phyloP scores from a whole-genome alignment of 1,140 invertebrate species.

The Matsumurasca onukii region DNA sequence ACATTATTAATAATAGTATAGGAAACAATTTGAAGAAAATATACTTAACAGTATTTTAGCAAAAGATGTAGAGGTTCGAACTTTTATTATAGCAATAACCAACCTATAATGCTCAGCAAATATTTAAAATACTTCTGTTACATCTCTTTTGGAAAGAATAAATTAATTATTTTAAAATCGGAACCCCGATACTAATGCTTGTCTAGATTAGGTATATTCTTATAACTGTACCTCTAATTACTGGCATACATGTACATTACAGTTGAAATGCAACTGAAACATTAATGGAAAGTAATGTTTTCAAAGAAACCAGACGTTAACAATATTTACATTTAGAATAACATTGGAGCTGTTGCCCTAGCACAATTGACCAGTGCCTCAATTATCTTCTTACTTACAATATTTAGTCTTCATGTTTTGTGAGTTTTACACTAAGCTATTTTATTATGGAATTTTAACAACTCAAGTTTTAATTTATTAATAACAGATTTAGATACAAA shows the following conservation, averaged over 20 bases:
- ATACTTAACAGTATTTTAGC: slow-evolving; percentile 8
- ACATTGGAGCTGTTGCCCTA: slow-evolving; percentile 3
- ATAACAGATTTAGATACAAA: too few species aligned
- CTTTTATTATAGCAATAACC: slow-evolving; percentile 21
- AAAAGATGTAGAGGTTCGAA: slow-evolving; percentile 17
- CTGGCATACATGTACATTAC: slow-evolving; percentile 28
- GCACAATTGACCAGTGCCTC: not conserved
- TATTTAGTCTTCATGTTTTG: too few species aligned
- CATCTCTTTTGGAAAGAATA: slow-evolving; percentile 16
- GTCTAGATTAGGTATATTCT: slow-evolving; percentile 29
- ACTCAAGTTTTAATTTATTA: too few species aligned
- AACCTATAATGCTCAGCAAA: slow-evolving; percentile 20
- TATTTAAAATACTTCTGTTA: slow-evolving; percentile 19
- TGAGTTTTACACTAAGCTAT: too few species aligned
- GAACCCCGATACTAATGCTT: not conserved
- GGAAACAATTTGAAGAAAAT: too few species aligned
- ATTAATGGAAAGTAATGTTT: slow-evolving; percentile 29
- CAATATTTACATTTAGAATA: slow-evolving; percentile 33
- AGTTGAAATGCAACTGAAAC: slow-evolving; percentile 27
- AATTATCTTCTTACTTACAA: too few species aligned
- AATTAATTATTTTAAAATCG: slow-evolving; percentile 21
- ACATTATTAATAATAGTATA: too few species aligned
- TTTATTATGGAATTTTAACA: too few species aligned
- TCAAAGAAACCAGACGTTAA: too few species aligned
- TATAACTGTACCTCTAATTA: slow-evolving; percentile 29